These are phyloP conservation scores for Ecdyonurus torrentis DNA, from an alignment of 2,888 invertebrate genomes.

Conservation along the genomic window DNA sequence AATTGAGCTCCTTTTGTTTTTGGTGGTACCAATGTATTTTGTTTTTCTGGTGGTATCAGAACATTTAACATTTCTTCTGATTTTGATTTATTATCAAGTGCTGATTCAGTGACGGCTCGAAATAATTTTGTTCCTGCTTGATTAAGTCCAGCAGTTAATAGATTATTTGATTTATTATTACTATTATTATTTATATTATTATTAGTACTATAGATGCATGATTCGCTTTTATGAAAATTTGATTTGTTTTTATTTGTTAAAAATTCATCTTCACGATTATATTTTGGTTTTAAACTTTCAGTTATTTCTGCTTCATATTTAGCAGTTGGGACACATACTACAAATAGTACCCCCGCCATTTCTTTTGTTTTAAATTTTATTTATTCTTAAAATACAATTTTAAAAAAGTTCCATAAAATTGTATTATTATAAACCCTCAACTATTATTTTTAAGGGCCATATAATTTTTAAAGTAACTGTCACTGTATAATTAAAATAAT, in stretches of 20 bases:
- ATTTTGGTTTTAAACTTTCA: not conserved
- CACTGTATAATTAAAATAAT: no score
- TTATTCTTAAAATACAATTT: no score
- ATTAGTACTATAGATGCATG: not conserved
- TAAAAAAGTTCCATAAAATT: no score
- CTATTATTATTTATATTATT: not conserved
- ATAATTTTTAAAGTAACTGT: no score
- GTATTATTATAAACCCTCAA: no score
- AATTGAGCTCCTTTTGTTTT: not conserved
- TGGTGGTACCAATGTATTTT: not conserved
- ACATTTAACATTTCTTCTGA: not conserved
- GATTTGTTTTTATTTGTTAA: not conserved
- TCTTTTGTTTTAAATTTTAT: no score
- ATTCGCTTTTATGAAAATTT: not conserved
- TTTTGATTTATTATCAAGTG: not conserved
- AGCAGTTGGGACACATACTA: not conserved
- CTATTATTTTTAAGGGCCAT: no score
- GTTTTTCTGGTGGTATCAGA: no score
- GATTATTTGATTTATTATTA: not conserved
- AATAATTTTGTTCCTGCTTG: not conserved
- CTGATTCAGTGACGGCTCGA: not conserved
- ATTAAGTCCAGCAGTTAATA: not conserved
- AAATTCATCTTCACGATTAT: not conserved
- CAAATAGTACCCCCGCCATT: constrained; percentile 1
- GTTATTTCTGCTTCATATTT: not conserved